These are phyloP conservation scores for Sapayoa aenigma DNA, from an alignment of 2,113 vertebrate species.

Conservation along the genomic window DNA sequence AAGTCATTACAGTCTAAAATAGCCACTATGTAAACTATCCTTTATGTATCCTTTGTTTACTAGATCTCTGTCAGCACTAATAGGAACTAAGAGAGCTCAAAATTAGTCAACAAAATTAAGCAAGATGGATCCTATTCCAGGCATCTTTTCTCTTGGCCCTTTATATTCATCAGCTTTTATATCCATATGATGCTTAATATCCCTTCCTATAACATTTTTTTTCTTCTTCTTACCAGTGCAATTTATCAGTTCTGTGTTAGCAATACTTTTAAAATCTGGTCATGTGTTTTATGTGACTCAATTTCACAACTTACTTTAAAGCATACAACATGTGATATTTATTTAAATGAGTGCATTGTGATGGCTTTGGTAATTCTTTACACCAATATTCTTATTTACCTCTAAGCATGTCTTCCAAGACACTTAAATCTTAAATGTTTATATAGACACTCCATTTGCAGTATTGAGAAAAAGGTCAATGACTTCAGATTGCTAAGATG, in stretches of 20 bases:
- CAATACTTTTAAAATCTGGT: not conserved
- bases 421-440: not conserved
- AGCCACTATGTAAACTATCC: not conserved
- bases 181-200: not conserved
- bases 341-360: not conserved
- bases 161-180: not conserved
- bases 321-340: rapidly evolving
- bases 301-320: not conserved
- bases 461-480: conserved; percentile 10
- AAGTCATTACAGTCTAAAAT: not conserved
- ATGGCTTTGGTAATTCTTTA: not conserved
- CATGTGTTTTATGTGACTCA: not conserved
- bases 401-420: not conserved
- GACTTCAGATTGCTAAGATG: not conserved
- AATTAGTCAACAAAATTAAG: not conserved
- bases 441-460: not conserved
- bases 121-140: not conserved
- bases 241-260: not conserved
- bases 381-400: not conserved
- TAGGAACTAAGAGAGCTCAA: not conserved
- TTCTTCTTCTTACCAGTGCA: not conserved
- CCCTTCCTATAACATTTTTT: not conserved
- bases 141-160: not conserved
- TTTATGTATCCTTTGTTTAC: not conserved
- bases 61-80: not conserved